Conservation (phyloP, 2,888 invertebrate genomes). For the Odontothrips loti region DNA sequence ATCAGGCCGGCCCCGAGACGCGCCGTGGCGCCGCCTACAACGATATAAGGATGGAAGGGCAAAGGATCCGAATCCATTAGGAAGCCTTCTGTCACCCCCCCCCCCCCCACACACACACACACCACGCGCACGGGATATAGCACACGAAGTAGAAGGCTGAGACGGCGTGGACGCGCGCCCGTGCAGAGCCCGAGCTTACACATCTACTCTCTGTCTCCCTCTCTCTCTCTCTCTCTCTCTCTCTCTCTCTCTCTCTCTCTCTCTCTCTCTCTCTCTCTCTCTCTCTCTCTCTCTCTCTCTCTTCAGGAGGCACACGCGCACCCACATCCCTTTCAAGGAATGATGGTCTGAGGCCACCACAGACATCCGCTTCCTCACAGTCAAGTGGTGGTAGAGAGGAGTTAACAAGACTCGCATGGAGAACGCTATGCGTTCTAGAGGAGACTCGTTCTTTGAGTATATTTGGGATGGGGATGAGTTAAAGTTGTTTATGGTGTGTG, state of each 20-base stretch:
- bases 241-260: background rate
- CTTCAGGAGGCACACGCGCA: background rate
- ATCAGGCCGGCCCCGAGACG: background rate
- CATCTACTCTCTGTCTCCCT: background rate
- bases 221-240: background rate
- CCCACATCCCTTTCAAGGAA: background rate
- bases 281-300: background rate
- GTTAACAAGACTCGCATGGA: too few species aligned
- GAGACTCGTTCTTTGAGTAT: too few species aligned
- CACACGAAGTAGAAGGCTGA: background rate
- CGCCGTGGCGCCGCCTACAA: background rate
- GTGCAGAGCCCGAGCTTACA: too few species aligned
- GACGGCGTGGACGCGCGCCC: background rate
- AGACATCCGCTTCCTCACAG: too few species aligned
- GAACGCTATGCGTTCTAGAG: too few species aligned
- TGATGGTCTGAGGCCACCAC: too few species aligned
- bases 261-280: background rate
- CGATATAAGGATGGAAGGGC: slow-evolving; percentile 20
- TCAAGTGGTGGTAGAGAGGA: too few species aligned
- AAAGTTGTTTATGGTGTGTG: too few species aligned
- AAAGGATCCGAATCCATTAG: slow-evolving; percentile 19
- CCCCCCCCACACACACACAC: background rate
- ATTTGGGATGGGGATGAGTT: too few species aligned
- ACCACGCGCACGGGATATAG: background rate
- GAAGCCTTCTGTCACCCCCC: background rate